Base-by-base conservation (phyloP, 2,888 invertebrate species). In the Leptinotarsa juncta region DNA sequence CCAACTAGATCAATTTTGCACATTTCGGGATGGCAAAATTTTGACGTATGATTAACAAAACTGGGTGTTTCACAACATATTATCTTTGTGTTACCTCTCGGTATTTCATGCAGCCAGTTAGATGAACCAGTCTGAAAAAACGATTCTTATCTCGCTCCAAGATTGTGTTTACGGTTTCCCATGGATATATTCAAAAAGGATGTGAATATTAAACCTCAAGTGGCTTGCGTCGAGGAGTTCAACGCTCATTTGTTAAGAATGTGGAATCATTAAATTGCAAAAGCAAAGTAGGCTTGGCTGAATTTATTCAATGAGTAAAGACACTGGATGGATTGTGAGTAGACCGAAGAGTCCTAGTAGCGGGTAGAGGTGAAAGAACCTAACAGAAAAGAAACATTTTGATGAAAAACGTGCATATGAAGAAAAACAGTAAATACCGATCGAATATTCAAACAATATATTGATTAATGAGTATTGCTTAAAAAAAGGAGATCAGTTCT, bases 201-300 rank as follows among this genome's bases (percentile, higher is more conserved):
- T 62, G 62, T 62, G 62, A 62, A 62, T 62, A 32, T 62, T 62
- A 62, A 62, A 62, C 10, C 26, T 65, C 65, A 65, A 65, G 53
- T 48, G 67, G 70, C 49, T 66, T 65, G 73, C 57, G 65, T 65
- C 50, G 70, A 62, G 62, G 60, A 74, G 74, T 74, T 74, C 74
- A 74, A 74, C 71, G 71, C 48, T 74, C 74, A 74, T 71, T 74
- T 74, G 71, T 65, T 62, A 62, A 74, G 74, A 74, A 74, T 74
- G 74, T 74, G 67, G 74, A 74, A 74, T 74, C 74, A 71, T 74
- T 74, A 74, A 71, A 49, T 74, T 74, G 74, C 74, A 71, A 71
- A 74, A 74, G 71, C 67, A 50, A 68, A 55, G 70, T 67, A 74
- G 74, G 74, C 74, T 74, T 74, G 74, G 74, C 74, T 57, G 62